These are phyloP conservation scores for Eubasilissa regina DNA, from an alignment of 1,140 invertebrate species.

Conservation along the genomic window DNA sequence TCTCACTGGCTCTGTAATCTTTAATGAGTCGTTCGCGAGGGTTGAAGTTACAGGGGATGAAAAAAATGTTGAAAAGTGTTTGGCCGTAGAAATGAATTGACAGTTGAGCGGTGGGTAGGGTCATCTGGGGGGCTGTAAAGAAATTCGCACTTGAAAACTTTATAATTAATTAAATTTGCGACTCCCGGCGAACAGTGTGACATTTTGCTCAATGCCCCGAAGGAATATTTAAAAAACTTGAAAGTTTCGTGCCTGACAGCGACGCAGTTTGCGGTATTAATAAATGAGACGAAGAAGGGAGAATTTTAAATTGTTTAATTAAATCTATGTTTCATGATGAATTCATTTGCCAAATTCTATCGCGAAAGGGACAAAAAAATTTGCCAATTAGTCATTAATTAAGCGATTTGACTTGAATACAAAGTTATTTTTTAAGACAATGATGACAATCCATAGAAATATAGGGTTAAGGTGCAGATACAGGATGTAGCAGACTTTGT, in stretches of 20 bases:
- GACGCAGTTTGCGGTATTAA: slow-evolving; percentile 22
- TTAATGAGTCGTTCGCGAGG: slow-evolving; percentile 1
- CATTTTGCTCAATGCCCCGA: slow-evolving; percentile 43
- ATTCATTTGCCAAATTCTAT: too few species aligned
- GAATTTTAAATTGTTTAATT: too few species aligned
- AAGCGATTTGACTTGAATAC: too few species aligned
- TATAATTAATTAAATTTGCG: slow-evolving; percentile 54
- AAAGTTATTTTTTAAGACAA: too few species aligned
- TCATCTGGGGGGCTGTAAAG: slow-evolving; percentile 46
- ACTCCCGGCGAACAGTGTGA: slow-evolving; percentile 26
- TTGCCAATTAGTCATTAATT: too few species aligned
- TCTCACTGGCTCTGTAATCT: slow-evolving; percentile 15
- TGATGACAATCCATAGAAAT: too few species aligned
- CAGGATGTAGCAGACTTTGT: too few species aligned
- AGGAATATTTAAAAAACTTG: slow-evolving; percentile 45
- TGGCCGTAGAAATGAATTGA: slow-evolving; percentile 44
- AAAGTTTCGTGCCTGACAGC: slow-evolving; percentile 3
- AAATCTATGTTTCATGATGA: too few species aligned
- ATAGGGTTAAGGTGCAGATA: too few species aligned
- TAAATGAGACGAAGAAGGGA: slow-evolving; percentile 26
- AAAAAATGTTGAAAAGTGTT: slow-evolving; percentile 24
- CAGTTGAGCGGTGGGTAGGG: slow-evolving; percentile 35
- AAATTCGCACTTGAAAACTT: slow-evolving; percentile 51
- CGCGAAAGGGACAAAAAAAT: too few species aligned
- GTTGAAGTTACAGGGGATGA: background rate